phyloP scores from a whole-genome alignment of 1,140 invertebrate genomes.

The Phortica variegata region DNA sequence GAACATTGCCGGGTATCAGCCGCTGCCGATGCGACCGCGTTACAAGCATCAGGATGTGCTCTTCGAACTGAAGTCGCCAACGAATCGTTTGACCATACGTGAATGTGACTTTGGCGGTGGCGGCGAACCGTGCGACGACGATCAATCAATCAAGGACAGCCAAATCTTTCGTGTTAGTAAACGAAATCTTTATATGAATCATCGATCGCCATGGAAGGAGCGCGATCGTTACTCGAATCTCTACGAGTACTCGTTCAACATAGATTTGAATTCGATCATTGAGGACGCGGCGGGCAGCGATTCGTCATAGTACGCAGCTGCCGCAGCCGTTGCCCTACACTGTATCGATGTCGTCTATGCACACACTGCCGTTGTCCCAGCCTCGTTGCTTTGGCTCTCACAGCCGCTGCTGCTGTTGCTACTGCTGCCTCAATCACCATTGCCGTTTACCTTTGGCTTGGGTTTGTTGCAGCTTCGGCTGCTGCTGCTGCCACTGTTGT shows the following conservation, averaged over 20 bases:
- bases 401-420: no score
- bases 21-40: conserved; percentile 43
- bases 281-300: conserved; percentile 56
- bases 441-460: no score
- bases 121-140: conserved; percentile 55
- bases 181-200: conserved; percentile 57
- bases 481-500: conserved; percentile 16
- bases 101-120: conserved; percentile 56
- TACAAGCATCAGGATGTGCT: conserved; percentile 55
- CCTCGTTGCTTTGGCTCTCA: no score
- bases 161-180: conserved; percentile 58
- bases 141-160: conserved; percentile 56
- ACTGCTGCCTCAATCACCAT: no score
- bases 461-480: no score
- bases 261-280: conserved; percentile 57
- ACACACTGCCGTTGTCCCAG: conserved; percentile 20
- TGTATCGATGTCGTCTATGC: conserved; percentile 3
- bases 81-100: conserved; percentile 54
- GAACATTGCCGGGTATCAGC: conserved; percentile 45
- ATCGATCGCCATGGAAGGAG: conserved; percentile 54
- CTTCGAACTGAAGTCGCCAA: conserved; percentile 53
- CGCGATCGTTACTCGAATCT: conserved; percentile 56
- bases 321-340: conserved; percentile 10
- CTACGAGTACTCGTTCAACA: conserved; percentile 57
- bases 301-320: conserved; percentile 57